A percentile compares a stretch with the other conserved stretches of the same genome.
phyloP scores from a whole-genome alignment of 2,113 vertebrate species.

The Paramisgurnus dabryanus region DNA sequence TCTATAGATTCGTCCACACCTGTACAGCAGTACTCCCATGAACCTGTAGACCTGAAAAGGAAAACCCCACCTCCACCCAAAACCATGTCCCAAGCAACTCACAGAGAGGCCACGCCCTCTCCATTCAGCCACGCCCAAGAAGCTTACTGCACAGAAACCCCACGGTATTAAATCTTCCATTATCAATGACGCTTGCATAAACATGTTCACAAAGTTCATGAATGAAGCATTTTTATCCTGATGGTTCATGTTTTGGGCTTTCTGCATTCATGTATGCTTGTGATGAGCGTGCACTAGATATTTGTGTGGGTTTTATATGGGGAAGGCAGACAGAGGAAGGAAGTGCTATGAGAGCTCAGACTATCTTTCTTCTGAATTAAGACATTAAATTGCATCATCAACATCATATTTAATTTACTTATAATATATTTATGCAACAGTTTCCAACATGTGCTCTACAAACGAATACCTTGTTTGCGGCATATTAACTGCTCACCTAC shows the following conservation, averaged over 20 bases:
- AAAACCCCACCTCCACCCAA: constrained; percentile 58
- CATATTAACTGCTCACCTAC: neutral
- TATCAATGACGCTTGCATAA: neutral
- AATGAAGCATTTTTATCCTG: neutral
- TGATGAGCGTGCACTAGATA: neutral
- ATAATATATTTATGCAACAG: neutral
- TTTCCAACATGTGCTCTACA: neutral
- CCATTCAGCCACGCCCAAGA: constrained; percentile 69
- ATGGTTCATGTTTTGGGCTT: neutral
- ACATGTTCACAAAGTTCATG: neutral
- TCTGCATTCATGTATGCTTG: neutral
- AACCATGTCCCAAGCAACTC: constrained; percentile 73
- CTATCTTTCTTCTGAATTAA: constrained; percentile 56
- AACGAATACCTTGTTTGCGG: neutral
- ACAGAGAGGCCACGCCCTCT: constrained; percentile 73
- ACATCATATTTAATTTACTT: neutral
- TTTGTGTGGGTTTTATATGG: constrained; percentile 1
- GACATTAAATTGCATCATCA: neutral
- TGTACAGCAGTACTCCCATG: constrained; percentile 73
- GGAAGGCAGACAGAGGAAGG: constrained; percentile 59
- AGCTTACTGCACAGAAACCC: constrained; percentile 78
- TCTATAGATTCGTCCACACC: constrained; percentile 73
- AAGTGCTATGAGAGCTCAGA: constrained; percentile 38
- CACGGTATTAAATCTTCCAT: constrained; percentile 71
- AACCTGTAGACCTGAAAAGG: constrained; percentile 68